Conservation (phyloP, 2,113 vertebrate species). For the Noturus placidus region DNA sequence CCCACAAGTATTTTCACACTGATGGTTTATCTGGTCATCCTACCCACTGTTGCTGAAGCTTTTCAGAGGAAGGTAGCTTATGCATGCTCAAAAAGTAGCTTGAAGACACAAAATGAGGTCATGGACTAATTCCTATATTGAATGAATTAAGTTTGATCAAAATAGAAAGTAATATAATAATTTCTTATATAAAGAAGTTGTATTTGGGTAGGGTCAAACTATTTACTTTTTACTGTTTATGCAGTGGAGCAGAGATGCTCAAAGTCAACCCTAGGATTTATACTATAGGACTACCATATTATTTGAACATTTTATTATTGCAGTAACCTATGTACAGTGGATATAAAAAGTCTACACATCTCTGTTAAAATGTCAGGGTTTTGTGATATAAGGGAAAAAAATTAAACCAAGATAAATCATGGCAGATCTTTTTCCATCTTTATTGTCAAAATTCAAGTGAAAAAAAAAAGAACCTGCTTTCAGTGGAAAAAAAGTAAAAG, state of each 20-base stretch:
- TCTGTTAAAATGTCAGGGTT: not conserved
- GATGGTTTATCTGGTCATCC: too few species aligned
- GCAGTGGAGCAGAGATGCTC: too few species aligned
- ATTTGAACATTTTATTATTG: not conserved
- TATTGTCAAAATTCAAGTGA: too few species aligned
- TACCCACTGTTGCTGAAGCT: too few species aligned
- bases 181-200: not conserved
- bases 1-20: not conserved
- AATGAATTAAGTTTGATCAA: not conserved
- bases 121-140: not conserved
- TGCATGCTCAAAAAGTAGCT: not conserved
- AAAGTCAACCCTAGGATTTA: not conserved
- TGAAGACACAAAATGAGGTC: not conserved
- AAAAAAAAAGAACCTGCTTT: not conserved
- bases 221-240: too few species aligned
- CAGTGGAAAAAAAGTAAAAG: too few species aligned
- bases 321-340: not conserved
- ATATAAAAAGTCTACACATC: not conserved
- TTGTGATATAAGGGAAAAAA: not conserved
- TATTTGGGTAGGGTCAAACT: not conserved
- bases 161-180: not conserved
- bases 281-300: not conserved
- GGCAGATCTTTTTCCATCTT: not conserved
- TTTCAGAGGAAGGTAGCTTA: not conserved
- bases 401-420: not conserved